Conservation (phyloP, 2,888 invertebrate species). For the Eilema depressum region DNA sequence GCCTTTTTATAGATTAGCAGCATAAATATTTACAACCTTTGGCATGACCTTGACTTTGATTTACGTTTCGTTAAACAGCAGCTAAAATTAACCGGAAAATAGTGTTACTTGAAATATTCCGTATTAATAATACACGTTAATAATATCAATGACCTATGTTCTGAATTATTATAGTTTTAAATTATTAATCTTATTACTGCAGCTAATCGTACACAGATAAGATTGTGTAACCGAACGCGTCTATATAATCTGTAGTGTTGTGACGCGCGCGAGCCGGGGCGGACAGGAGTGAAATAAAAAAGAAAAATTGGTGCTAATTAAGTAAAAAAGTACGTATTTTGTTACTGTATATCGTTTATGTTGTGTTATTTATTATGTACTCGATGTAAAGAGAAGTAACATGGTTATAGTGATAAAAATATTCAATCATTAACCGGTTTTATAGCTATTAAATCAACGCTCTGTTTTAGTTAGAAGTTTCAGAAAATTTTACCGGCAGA, state of each 20-base stretch:
- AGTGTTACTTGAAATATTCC: background rate
- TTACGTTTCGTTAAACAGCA: slow-evolving; percentile 1
- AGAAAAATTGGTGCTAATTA: background rate
- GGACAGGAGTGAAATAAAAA: slow-evolving; percentile 3
- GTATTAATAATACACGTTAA: background rate
- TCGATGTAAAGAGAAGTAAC: background rate
- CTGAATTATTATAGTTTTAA: background rate
- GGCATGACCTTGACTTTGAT: background rate
- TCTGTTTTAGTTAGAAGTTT: background rate
- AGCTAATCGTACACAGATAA: slow-evolving; percentile 17
- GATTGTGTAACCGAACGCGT: slow-evolving; percentile 12
- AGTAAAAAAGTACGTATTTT: slow-evolving; percentile 9
- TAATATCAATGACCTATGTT: background rate
- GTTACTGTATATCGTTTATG: background rate
- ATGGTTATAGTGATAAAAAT: background rate
- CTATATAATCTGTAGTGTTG: slow-evolving; percentile 18
- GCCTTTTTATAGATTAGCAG: too few species aligned
- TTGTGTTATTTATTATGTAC: background rate
- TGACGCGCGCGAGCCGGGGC: slow-evolving; percentile 16
- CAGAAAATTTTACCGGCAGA: background rate
- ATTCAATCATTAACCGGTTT: background rate
- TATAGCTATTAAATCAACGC: background rate
- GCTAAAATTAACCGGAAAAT: background rate
- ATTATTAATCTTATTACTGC: slow-evolving; percentile 2
- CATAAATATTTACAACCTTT: background rate